These are phyloP conservation scores for Acrobasis consociella DNA, from an alignment of 2,888 invertebrate genomes.

Conservation along the genomic window DNA sequence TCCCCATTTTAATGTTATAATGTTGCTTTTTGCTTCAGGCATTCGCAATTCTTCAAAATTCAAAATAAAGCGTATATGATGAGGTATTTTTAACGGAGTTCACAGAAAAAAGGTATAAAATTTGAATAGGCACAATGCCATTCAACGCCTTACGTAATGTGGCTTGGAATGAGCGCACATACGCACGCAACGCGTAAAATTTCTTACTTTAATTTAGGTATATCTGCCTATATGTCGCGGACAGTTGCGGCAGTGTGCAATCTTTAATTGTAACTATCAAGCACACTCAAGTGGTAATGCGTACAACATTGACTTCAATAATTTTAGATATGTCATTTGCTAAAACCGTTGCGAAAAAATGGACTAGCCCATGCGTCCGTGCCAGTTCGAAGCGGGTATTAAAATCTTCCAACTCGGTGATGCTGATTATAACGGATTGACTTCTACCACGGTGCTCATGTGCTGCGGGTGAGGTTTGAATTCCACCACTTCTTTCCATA, in stretches of 20 bases:
- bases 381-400: slow-evolving; percentile 8
- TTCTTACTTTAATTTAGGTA: too few species aligned
- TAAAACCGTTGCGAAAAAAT: neutral
- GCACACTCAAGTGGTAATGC: neutral
- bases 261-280: neutral
- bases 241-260: too few species aligned
- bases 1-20: neutral
- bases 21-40: neutral
- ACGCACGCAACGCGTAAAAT: too few species aligned
- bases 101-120: neutral
- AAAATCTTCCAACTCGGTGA: neutral
- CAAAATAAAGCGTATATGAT: neutral
- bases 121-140: neutral
- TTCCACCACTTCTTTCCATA: slow-evolving; percentile 91
- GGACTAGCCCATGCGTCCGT: slow-evolving; percentile 22
- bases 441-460: slow-evolving; percentile 78
- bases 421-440: slow-evolving; percentile 58
- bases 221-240: too few species aligned
- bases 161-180: too few species aligned
- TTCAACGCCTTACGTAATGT: too few species aligned
- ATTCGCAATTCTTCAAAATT: neutral
- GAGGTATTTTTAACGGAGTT: neutral
- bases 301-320: neutral
- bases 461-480: slow-evolving; percentile 87
- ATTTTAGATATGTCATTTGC: neutral